A percentile compares a stretch with the other conserved stretches of the same genome.
Conservation (phyloP, 2,797 vertebrate genomes). For the Anguilla megastoma region DNA sequence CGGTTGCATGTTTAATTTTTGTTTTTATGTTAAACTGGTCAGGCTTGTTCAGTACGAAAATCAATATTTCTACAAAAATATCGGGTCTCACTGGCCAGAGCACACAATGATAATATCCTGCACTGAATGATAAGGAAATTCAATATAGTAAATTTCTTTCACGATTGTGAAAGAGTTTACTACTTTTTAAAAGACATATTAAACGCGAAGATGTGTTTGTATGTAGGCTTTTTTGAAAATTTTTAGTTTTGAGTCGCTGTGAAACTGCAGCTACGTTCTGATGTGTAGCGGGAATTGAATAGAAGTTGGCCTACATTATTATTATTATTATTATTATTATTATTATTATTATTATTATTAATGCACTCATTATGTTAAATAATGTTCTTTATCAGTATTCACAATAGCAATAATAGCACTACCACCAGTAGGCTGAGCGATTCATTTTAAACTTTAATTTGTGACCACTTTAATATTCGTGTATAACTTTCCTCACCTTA, state of each 20-base stretch:
- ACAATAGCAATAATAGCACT: background rate
- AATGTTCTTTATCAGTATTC: background rate
- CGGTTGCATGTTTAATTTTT: background rate
- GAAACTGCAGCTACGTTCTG: background rate
- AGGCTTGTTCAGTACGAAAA: constrained; percentile 30
- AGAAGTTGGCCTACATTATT: background rate
- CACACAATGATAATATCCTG: constrained; percentile 28
- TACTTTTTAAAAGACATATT: background rate
- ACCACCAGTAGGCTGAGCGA: background rate
- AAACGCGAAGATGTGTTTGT: background rate
- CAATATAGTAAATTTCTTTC: background rate
- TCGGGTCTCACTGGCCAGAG: constrained; percentile 35
- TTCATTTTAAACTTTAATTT: background rate
- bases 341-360: constrained; percentile 3
- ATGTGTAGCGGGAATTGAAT: background rate
- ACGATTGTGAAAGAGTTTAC: background rate
- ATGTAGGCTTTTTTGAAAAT: background rate
- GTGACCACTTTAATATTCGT: background rate
- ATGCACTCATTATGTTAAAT: background rate
- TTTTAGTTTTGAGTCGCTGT: background rate
- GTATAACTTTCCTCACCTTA: background rate
- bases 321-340: constrained; percentile 24
- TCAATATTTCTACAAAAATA: constrained; percentile 31
- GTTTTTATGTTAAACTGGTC: constrained; percentile 15
- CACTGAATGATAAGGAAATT: background rate